These are phyloP conservation scores for Amblyornis subalaris DNA, from an alignment of 2,113 vertebrate genomes.

Conservation along the genomic window DNA sequence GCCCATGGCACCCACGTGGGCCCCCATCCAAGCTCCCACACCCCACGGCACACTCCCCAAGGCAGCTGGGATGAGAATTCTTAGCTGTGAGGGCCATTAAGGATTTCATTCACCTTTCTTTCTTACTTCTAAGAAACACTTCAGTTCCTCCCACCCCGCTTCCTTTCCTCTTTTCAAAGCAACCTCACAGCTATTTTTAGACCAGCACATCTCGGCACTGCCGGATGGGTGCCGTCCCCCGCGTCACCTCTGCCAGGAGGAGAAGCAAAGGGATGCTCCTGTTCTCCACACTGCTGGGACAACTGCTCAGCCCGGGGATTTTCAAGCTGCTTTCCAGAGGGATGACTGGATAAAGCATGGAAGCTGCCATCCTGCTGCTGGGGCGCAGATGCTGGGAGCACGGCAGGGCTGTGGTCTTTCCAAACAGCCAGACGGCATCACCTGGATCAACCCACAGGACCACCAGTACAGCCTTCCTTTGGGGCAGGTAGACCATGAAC, in stretches of 20 bases:
- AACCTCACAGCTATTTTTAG: background rate
- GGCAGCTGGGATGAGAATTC: background rate
- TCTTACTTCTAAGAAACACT: background rate
- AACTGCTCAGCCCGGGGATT: background rate
- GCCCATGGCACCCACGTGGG: fast-evolving
- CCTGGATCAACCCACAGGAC: fast-evolving
- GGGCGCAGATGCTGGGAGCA: background rate
- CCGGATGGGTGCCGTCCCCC: background rate
- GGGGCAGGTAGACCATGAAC: fast-evolving
- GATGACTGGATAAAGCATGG: background rate
- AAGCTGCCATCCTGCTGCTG: background rate
- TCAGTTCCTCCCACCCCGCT: background rate
- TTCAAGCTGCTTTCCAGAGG: background rate
- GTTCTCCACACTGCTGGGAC: background rate
- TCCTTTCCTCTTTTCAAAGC: background rate
- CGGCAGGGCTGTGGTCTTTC: background rate
- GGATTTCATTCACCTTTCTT: background rate
- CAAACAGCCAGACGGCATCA: background rate
- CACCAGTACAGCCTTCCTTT: background rate
- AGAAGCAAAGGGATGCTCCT: background rate
- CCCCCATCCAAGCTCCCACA: fast-evolving
- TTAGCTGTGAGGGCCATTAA: background rate
- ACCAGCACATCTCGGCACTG: fast-evolving
- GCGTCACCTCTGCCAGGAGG: fast-evolving
- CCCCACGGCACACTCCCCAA: fast-evolving